Evolutionary conservation across 2,113 vertebrate genomes (phyloP), one percentile per base, ranked within the genome.

Genomic region (Seriola rivoliana): DNA sequence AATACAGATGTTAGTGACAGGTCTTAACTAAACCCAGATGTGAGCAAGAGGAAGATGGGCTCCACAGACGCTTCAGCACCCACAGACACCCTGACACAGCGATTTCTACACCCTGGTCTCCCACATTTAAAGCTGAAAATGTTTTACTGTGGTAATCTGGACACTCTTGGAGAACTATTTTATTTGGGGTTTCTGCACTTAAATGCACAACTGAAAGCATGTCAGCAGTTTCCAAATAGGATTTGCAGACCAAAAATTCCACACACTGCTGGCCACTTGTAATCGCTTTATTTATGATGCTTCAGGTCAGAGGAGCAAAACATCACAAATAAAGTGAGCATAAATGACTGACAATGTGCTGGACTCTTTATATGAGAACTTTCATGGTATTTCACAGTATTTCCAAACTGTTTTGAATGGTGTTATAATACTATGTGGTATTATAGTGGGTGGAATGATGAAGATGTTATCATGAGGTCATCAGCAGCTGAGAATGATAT

Each of bases 11-110:
- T 89, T 60, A 82, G 83, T 85, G 88, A 86, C 57, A 84, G 57
- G 44, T 82, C 86, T 63, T 86, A 93, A 94, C 81, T 71, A 14
- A 60, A 71, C 12, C 81, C 90, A 93, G 89, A 93, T 92, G 86
- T 90, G 79, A 65, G 19, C 4, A 12, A 55, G 62, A 86, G 74
- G 78, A 89, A 64, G 88, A 82, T 59, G 66, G 65, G 64, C 62
- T 64, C 62, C 73, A 59, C 84, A 89, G 86, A 89, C 55, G 73
- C 81, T 38, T 71, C 50, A 80, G 48, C 66, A 78, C 54, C 78
- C 64, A 52, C 75, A 87, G 55, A 85, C 23, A 54, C 65, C 78
- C 90, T 88, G 88, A 93, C 72, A 63, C 81, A 87, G 89, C 85
- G 86, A 63, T 85, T 85, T 79, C 46, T 58, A 46, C 62, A 81